Evolutionary conservation across 2,888 invertebrate genomes (phyloP).

Genomic region (Acholoe squamosa): DNA sequence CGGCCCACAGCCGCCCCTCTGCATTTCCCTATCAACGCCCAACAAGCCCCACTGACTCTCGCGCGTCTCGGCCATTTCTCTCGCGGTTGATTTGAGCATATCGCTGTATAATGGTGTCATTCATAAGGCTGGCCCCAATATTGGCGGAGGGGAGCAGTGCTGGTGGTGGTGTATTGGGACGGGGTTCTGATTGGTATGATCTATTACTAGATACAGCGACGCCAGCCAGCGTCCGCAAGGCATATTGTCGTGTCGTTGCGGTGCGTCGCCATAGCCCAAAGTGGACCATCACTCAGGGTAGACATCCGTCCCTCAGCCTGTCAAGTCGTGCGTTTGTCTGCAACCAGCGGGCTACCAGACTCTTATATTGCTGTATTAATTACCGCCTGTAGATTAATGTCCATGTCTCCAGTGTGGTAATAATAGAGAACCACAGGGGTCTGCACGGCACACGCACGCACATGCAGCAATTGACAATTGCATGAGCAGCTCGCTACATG

Average conservation of each 20-base stretch:
- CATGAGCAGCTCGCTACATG: background rate
- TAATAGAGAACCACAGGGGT: background rate
- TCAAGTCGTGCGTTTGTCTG: background rate
- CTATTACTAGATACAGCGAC: constrained; percentile 23
- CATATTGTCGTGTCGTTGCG: constrained; percentile 27
- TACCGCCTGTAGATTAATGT: background rate
- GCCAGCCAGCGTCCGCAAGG: background rate
- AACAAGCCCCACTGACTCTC: constrained; percentile 37
- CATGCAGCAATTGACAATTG: background rate
- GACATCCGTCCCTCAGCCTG: no score
- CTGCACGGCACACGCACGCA: background rate
- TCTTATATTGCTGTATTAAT: background rate
- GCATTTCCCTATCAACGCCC: constrained; percentile 30
- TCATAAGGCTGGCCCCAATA: constrained; percentile 57
- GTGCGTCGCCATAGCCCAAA: background rate
- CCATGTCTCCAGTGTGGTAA: background rate
- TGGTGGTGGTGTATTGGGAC: background rate
- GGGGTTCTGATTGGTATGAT: constrained; percentile 39
- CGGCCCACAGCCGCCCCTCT: constrained; percentile 14
- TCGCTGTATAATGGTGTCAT: constrained; percentile 58
- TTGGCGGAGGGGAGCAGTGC: constrained; percentile 32
- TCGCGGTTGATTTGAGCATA: constrained; percentile 53
- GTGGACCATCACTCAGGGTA: constrained; percentile 13
- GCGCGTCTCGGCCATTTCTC: constrained; percentile 15
- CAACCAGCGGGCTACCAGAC: background rate